Evolutionary conservation across 2,113 vertebrate species (phyloP).

Genomic region (Grantiella picta): DNA sequence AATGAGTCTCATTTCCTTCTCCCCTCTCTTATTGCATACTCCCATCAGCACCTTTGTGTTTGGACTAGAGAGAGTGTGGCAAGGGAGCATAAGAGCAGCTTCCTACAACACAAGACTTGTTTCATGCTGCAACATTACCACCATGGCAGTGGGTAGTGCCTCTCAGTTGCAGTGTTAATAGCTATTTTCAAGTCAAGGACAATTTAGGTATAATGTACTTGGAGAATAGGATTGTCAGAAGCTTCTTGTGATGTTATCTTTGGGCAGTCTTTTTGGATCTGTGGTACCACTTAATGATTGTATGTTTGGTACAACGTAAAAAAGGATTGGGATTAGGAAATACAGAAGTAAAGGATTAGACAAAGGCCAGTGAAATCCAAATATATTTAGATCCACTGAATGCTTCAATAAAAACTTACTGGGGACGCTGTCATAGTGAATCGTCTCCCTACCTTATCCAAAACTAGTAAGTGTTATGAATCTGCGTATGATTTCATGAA

Average conservation of each 20-base stretch:
- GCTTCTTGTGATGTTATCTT: neutral
- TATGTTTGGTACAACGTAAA: neutral
- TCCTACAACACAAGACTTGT: neutral
- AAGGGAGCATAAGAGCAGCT: neutral
- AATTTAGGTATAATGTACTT: neutral
- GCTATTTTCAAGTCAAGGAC: neutral
- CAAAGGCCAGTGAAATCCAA: neutral
- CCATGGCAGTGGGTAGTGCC: neutral
- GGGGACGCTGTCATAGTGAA: neutral
- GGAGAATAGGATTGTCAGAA: neutral
- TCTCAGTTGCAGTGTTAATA: neutral
- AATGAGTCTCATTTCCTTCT: neutral
- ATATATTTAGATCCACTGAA: neutral
- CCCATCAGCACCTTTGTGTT: neutral
- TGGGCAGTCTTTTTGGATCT: neutral
- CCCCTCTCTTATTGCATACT: neutral
- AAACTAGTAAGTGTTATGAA: neutral
- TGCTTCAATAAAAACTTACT: rapidly evolving
- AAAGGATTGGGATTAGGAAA: neutral
- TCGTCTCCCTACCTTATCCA: neutral
- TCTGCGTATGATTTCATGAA: neutral
- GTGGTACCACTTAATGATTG: neutral
- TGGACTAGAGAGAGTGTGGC: neutral
- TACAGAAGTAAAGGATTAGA: neutral
- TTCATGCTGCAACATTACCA: neutral